phyloP scores from a whole-genome alignment of 2,113 vertebrate species.

The Daphoenositta chrysoptera region DNA sequence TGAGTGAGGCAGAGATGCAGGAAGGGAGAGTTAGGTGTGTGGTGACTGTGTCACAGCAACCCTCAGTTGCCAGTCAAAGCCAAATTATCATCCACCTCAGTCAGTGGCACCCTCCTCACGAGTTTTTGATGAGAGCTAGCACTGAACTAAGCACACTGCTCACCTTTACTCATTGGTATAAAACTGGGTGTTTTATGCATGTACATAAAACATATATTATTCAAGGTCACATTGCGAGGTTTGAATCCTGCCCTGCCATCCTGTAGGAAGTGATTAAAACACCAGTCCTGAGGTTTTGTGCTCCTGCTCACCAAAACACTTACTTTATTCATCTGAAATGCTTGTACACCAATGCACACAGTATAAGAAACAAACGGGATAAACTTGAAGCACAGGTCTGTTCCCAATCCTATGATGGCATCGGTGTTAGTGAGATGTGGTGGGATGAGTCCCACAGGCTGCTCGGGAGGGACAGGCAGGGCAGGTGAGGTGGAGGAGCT shows the following conservation, averaged over 20 bases:
- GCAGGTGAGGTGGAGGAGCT: background rate
- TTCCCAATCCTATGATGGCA: background rate
- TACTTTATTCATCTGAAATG: background rate
- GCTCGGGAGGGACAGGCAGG: background rate
- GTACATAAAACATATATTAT: background rate
- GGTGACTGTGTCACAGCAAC: background rate
- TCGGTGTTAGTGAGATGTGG: background rate
- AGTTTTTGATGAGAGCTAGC: background rate
- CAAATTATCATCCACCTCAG: background rate
- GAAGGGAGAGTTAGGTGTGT: background rate
- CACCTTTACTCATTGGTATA: background rate
- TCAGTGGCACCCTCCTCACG: background rate
- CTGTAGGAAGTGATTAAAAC: background rate
- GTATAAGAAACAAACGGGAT: background rate
- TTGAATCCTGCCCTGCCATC: background rate
- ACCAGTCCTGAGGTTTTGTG: background rate
- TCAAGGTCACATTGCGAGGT: background rate
- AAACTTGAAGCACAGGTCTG: background rate
- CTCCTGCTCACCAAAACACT: background rate
- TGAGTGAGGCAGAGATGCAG: background rate
- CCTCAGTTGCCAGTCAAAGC: background rate
- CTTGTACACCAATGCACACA: background rate
- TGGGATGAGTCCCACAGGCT: background rate
- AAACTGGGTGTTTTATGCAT: background rate
- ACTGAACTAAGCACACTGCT: background rate